These are phyloP conservation scores for Geotrypetes seraphini DNA, from an alignment of 2,797 vertebrate species.

Conservation along the genomic window DNA sequence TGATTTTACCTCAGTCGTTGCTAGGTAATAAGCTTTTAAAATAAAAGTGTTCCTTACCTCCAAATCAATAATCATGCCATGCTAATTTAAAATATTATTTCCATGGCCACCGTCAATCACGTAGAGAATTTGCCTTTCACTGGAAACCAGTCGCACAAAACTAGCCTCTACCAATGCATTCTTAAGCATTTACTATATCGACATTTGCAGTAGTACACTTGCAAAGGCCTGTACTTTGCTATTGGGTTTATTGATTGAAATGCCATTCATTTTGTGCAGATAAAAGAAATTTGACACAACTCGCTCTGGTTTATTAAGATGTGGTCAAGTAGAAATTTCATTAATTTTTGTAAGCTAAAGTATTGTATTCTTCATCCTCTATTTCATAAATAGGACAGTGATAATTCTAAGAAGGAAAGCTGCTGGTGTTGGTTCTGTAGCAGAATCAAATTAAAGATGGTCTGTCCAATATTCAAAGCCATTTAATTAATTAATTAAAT, in stretches of 20 bases:
- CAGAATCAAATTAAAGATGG: neutral
- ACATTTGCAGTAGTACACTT: conserved; percentile 18
- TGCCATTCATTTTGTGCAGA: conserved; percentile 36
- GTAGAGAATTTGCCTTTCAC: conserved; percentile 23
- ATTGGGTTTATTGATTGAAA: conserved; percentile 42
- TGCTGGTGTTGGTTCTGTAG: conserved; percentile 10
- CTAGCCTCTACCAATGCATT: conserved; percentile 12
- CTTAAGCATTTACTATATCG: conserved; percentile 28
- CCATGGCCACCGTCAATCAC: conserved; percentile 30
- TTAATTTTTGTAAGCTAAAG: conserved; percentile 26
- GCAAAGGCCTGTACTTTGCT: conserved; percentile 20
- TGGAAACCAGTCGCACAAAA: conserved; percentile 26
- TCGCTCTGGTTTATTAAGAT: conserved; percentile 39
- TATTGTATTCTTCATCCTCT: conserved; percentile 20
- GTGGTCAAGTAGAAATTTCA: conserved; percentile 35
- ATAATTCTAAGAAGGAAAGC: conserved; percentile 12
- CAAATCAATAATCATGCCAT: conserved; percentile 29
- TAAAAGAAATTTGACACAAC: conserved; percentile 28
- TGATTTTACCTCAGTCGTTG: conserved; percentile 20
- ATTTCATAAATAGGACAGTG: conserved; percentile 1
- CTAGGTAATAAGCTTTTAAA: conserved; percentile 27
- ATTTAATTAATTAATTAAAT: too few relatives aligned
- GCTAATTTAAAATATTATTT: conserved; percentile 33
- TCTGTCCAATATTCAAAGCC: too few relatives aligned
- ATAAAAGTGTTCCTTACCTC: conserved; percentile 30